These are phyloP conservation scores for Drosophila nr. perissopoda DNA, from an alignment of 2,888 invertebrate species.

Conservation along the genomic window DNA sequence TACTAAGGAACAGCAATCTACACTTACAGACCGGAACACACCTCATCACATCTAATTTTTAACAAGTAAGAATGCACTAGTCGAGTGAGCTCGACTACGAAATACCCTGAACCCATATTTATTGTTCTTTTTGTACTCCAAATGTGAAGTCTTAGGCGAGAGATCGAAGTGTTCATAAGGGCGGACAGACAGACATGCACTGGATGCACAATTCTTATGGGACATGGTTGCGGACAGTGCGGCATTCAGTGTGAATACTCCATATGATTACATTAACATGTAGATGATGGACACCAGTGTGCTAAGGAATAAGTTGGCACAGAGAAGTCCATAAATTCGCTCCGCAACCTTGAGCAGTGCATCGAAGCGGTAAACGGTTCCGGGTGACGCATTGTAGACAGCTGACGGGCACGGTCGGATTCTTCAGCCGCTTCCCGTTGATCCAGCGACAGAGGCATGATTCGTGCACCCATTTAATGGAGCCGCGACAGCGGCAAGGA, in stretches of 20 bases:
- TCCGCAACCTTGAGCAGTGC: slow-evolving; percentile 43
- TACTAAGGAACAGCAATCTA: not conserved
- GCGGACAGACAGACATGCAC: not conserved
- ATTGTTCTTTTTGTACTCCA: not conserved
- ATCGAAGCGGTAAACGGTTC: slow-evolving; percentile 49
- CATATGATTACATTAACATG: too few species aligned
- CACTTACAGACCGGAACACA: too few species aligned
- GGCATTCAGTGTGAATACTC: too few species aligned
- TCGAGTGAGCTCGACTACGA: not conserved
- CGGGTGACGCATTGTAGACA: slow-evolving; percentile 63
- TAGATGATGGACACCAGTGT: too few species aligned
- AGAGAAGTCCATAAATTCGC: slow-evolving; percentile 40
- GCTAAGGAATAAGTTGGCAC: too few species aligned
- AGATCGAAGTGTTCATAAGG: not conserved
- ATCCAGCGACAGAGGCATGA: slow-evolving; percentile 67
- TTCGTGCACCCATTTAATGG: slow-evolving; percentile 68
- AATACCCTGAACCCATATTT: not conserved
- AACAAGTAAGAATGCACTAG: not conserved
- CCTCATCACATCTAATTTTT: not conserved
- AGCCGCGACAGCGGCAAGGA: slow-evolving; percentile 69
- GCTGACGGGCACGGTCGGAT: slow-evolving; percentile 37
- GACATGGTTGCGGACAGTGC: too few species aligned
- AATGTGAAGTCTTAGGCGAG: not conserved
- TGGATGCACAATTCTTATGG: too few species aligned
- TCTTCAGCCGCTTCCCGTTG: slow-evolving; percentile 44